Conservation (phyloP, 2,888 invertebrate genomes). For the Laothoe populi region DNA sequence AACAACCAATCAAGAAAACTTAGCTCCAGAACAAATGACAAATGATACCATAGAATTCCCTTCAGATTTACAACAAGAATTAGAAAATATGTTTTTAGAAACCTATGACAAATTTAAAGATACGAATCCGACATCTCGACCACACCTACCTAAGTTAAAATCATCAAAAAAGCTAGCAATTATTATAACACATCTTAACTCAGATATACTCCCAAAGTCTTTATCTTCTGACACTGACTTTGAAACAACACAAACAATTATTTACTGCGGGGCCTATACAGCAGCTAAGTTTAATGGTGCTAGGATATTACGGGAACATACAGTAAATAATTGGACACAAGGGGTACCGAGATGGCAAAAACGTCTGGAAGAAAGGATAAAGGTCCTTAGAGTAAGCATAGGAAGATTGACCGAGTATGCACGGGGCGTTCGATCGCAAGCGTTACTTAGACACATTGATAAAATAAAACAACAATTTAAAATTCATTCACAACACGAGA, state of each 20-base stretch:
- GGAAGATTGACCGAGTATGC: too few species aligned
- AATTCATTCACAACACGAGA: too few species aligned
- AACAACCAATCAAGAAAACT: not conserved
- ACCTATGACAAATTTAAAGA: slow-evolving; percentile 4
- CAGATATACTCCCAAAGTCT: not conserved
- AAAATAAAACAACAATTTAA: too few species aligned
- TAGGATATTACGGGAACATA: not conserved
- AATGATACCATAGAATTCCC: not conserved
- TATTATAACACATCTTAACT: slow-evolving; percentile 18
- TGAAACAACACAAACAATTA: slow-evolving; percentile 20
- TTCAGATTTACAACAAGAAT: not conserved
- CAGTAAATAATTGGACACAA: not conserved
- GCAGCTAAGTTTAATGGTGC: slow-evolving; percentile 22
- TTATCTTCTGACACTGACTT: slow-evolving; percentile 3
- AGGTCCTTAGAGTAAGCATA: too few species aligned
- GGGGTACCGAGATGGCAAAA: not conserved
- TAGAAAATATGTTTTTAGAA: slow-evolving; percentile 6
- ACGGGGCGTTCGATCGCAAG: too few species aligned
- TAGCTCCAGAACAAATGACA: not conserved
- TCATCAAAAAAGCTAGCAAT: slow-evolving; percentile 23
- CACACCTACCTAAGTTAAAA: slow-evolving; percentile 24
- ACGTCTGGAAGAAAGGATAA: slow-evolving; percentile 7
- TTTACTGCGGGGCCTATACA: too few species aligned
- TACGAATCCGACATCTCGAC: slow-evolving; percentile 14
- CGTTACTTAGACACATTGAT: too few species aligned